Base-by-base conservation (phyloP, 2,888 invertebrate genomes). In the Axea sp. region DNA sequence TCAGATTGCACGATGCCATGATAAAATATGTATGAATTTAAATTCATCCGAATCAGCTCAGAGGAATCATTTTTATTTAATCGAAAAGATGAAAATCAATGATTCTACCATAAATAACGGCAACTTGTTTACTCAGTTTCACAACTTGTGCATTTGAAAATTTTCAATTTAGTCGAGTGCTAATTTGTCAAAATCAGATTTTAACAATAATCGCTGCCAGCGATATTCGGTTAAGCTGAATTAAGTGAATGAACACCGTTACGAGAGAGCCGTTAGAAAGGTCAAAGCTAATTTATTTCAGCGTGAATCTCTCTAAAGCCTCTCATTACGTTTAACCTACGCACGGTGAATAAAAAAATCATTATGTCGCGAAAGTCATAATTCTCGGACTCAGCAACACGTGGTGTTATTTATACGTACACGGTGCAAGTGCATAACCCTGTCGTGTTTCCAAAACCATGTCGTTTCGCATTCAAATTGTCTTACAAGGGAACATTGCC, bases 221-320 rank as follows among this genome's bases (percentile, higher is more conserved):
- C 15, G 24, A 59, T 6, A 64, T 69, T 64, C 26, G 59, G 64
- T 57, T 74, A 49, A 62, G 57, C 62, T 28, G 43, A 37, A 14
- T 17, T 59, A 74, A 59, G 72, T 53, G 59, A 51, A 72, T 45
- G 53, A 37, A 64, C 59, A 53, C 73, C 68, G 73, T 74, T 74
- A 59, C 68, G 12, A 8, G 64, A 51, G 47, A 74, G 68, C 68
- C 60, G 73, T 74, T 74, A 64, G 73, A 69, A 45, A 69, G 68
- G 73, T 80, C 77, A 73, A 69, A 68, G 75, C 68, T 76, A 76
- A 78, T 79, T 74, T 73, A 76, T 78, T 77, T 77, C 75, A 76
- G 73, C 78, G 76, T 78, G 80, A 75, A 80, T 79, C 79, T 78
- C 41, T 69, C 49, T 55, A 69, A 73, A 75, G 71, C 60, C 75